phyloP scores from a whole-genome alignment of 2,888 invertebrate genomes.

The Latrodectus hesperus region DNA sequence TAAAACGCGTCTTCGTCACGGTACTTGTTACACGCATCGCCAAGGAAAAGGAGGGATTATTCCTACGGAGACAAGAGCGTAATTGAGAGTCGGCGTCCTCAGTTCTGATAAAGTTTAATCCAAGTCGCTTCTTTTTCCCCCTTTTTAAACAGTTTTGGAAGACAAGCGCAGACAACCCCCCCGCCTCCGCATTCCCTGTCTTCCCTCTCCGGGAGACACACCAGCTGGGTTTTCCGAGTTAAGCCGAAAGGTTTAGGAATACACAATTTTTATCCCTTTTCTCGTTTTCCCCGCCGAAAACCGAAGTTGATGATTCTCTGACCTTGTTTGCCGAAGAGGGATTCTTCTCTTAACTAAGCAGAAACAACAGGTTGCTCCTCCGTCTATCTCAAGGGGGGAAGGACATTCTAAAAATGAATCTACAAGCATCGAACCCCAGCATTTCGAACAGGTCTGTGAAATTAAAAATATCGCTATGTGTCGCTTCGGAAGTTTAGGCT shows the following conservation, averaged over 20 bases:
- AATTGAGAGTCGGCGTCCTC: slow-evolving; percentile 34
- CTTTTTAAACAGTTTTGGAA: slow-evolving; percentile 11
- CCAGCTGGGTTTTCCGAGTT: slow-evolving; percentile 56
- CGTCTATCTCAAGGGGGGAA: slow-evolving; percentile 9
- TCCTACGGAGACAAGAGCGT: slow-evolving; percentile 25
- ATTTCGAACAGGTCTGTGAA: too few species aligned
- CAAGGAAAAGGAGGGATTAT: slow-evolving; percentile 31
- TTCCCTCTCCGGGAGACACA: not conserved
- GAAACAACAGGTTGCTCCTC: slow-evolving; percentile 27
- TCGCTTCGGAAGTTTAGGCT: too few species aligned
- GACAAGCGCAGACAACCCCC: not conserved
- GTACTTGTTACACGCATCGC: slow-evolving; percentile 46
- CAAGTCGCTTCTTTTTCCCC: slow-evolving; percentile 32
- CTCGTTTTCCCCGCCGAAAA: slow-evolving; percentile 18
- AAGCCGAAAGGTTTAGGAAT: slow-evolving; percentile 52
- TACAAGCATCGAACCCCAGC: not conserved
- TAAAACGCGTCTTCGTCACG: slow-evolving; percentile 50
- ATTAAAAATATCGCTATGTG: too few species aligned
- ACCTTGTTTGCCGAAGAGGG: slow-evolving; percentile 30
- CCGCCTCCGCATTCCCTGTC: not conserved
- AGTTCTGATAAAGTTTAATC: slow-evolving; percentile 58
- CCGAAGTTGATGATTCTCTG: slow-evolving; percentile 17
- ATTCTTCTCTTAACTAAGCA: not conserved
- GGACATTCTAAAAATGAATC: slow-evolving; percentile 36
- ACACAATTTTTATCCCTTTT: slow-evolving; percentile 52